Conservation (phyloP, 2,797 vertebrate genomes). For the Sebastes umbrosus region DNA sequence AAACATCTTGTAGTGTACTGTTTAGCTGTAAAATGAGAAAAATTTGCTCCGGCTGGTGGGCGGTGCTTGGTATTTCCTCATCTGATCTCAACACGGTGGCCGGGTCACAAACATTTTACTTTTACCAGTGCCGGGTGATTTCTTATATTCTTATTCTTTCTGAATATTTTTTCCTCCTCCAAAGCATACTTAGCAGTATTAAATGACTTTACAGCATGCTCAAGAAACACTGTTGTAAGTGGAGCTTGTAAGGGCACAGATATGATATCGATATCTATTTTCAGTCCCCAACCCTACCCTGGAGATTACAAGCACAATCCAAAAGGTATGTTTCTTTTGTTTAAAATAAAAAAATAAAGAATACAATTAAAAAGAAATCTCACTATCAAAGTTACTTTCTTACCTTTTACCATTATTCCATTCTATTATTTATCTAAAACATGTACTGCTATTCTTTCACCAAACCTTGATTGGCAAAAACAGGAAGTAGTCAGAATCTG, state of each 20-base stretch:
- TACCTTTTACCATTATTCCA: not conserved
- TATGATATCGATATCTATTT: not conserved
- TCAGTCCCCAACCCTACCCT: not conserved
- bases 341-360: not conserved
- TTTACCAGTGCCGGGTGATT: not conserved
- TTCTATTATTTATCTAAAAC: not conserved
- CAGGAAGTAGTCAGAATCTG: not conserved
- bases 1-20: too few relatives aligned
- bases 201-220: not conserved
- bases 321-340: not conserved
- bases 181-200: not conserved
- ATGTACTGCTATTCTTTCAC: constrained; percentile 7
- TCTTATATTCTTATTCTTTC: not conserved
- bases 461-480: not conserved
- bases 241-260: not conserved
- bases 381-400: not conserved
- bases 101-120: too few relatives aligned
- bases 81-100: too few relatives aligned
- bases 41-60: too few relatives aligned
- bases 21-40: too few relatives aligned
- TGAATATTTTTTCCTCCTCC: not conserved
- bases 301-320: not conserved
- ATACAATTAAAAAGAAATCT: not conserved
- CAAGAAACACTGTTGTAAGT: not conserved
- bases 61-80: not conserved